A percentile compares a stretch with the other conserved stretches of the same genome.
Evolutionary conservation across 2,797 vertebrate genomes (phyloP).

Genomic region (Enteromius thamalakanensis): DNA sequence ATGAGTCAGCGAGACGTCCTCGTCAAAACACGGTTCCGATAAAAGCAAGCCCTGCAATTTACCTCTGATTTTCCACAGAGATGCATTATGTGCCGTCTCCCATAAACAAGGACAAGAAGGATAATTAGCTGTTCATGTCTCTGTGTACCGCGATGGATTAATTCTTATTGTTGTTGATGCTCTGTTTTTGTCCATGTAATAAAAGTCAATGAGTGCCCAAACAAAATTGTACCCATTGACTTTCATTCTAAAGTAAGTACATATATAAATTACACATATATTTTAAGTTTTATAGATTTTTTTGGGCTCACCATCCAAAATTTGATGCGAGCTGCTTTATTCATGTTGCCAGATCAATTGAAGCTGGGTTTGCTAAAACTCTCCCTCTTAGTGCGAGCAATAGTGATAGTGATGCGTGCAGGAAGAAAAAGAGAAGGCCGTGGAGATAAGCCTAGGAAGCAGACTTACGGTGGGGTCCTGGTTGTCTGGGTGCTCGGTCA

Average conservation of each 20-base stretch:
- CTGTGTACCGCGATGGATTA: background rate
- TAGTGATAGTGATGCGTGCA: background rate
- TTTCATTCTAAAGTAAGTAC: background rate
- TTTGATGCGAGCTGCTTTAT: background rate
- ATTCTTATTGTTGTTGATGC: background rate
- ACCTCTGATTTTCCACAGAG: constrained; percentile 7
- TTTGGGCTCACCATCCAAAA: background rate
- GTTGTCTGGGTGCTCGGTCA: constrained; percentile 80
- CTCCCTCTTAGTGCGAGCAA: background rate
- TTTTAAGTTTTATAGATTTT: background rate
- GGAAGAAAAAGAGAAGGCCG: background rate
- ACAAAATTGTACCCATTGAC: background rate
- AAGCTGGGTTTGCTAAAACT: background rate
- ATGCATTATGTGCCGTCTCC: background rate
- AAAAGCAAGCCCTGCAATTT: constrained; percentile 51
- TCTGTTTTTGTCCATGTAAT: background rate
- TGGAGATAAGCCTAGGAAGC: background rate
- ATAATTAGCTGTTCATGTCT: constrained; percentile 14
- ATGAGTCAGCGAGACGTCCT: constrained; percentile 10
- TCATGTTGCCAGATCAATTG: background rate
- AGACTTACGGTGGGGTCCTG: constrained; percentile 86
- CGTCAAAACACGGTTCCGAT: constrained; percentile 27
- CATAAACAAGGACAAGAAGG: constrained; percentile 12
- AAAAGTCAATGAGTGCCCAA: background rate
- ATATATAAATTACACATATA: background rate